phyloP scores from a whole-genome alignment of 2,797 vertebrate species.

The Esox lucius region DNA sequence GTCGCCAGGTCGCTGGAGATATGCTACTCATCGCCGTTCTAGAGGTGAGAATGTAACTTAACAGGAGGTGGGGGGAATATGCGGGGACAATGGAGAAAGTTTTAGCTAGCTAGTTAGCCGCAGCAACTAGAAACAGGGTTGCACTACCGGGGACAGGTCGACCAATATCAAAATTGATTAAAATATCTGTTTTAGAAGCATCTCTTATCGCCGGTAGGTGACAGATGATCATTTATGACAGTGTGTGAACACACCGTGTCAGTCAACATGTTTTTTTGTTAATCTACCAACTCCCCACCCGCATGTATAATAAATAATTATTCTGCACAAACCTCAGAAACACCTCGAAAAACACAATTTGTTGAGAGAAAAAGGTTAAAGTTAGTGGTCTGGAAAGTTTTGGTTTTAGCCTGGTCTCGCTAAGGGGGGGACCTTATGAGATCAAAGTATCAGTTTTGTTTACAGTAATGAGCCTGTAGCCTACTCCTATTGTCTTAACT shows the following conservation, averaged over 20 bases:
- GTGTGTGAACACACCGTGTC: background rate
- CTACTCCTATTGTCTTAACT: background rate
- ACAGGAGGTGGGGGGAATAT: conserved; percentile 17
- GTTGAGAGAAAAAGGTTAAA: background rate
- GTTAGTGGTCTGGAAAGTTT: background rate
- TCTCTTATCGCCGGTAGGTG: background rate
- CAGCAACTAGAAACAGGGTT: conserved; percentile 15
- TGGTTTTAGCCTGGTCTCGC: background rate
- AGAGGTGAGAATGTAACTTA: conserved; percentile 52
- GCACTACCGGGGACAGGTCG: background rate
- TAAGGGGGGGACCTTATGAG: background rate
- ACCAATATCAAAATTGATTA: background rate
- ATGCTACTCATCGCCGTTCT: conserved; percentile 37
- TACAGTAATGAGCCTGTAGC: conserved; percentile 1
- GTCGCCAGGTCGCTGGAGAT: conserved; percentile 18
- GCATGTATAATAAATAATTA: background rate
- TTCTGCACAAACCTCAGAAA: background rate
- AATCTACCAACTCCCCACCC: background rate
- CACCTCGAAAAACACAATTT: background rate
- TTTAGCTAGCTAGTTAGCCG: conserved; percentile 53
- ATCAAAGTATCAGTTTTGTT: background rate
- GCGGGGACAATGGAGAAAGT: conserved; percentile 66
- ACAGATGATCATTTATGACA: background rate
- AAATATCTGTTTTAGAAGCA: background rate
- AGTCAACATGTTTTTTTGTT: background rate